Conservation (phyloP, 2,888 invertebrate species). For the Leistus spinibarbis region DNA sequence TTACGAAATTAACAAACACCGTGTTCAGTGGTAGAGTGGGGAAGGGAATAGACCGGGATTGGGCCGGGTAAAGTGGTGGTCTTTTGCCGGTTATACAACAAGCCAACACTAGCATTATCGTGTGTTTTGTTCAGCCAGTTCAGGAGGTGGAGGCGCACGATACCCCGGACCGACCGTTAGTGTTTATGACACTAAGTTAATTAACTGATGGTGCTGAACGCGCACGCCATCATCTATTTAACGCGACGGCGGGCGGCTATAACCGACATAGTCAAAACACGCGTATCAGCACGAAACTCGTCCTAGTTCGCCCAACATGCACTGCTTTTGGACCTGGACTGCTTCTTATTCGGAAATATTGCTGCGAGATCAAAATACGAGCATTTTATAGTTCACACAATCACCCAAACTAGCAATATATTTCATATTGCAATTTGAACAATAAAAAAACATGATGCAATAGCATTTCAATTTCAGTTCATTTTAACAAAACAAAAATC, state of each 20-base stretch:
- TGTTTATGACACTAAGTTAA: constrained; percentile 18
- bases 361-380: not conserved
- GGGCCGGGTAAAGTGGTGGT: not conserved
- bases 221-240: not conserved
- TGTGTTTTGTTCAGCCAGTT: not conserved
- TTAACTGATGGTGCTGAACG: constrained; percentile 9
- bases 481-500: too few species aligned
- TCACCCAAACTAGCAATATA: too few species aligned
- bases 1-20: not conserved
- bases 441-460: too few species aligned
- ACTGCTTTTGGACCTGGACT: not conserved
- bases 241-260: not conserved
- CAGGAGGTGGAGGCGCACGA: not conserved
- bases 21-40: not conserved
- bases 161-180: not conserved
- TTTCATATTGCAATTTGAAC: too few species aligned
- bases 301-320: not conserved
- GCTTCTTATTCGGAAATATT: not conserved
- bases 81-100: not conserved
- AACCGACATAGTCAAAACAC: not conserved
- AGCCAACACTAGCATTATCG: not conserved
- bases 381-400: too few species aligned
- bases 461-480: too few species aligned
- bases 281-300: not conserved
- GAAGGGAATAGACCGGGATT: not conserved